These are phyloP conservation scores for Drosophila funebris DNA, from an alignment of 1,140 invertebrate genomes.

Conservation along the genomic window DNA sequence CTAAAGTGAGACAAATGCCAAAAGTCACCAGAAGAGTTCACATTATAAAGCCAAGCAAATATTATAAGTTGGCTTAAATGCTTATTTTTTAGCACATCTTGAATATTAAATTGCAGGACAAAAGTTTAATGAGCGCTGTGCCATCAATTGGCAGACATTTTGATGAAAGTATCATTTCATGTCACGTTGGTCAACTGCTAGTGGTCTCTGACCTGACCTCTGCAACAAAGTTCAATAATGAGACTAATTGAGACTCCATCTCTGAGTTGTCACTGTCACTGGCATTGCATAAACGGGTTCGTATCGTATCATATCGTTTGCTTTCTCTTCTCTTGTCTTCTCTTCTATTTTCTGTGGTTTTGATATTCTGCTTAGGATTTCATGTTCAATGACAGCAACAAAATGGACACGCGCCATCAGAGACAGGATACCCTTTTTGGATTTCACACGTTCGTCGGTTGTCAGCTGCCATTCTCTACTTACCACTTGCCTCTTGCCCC, in stretches of 20 bases:
- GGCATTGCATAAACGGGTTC: constrained; percentile 17
- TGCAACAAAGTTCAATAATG: constrained; percentile 50
- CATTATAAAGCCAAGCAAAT: no score
- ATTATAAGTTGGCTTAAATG: not conserved
- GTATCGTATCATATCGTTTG: not conserved
- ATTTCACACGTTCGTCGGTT: constrained; percentile 49
- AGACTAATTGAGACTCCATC: constrained; percentile 44
- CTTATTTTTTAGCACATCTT: constrained; percentile 1
- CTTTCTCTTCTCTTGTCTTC: not conserved
- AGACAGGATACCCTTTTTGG: constrained; percentile 26
- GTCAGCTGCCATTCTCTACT: constrained; percentile 52
- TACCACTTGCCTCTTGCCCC: constrained; percentile 32
- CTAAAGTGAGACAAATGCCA: constrained; percentile 31
- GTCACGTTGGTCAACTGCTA: constrained; percentile 54
- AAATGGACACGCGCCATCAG: constrained; percentile 28
- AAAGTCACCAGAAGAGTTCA: constrained; percentile 8
- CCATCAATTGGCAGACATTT: constrained; percentile 43
- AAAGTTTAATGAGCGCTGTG: constrained; percentile 44
- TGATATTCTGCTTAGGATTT: constrained; percentile 45
- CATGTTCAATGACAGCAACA: constrained; percentile 41
- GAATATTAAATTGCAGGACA: constrained; percentile 1
- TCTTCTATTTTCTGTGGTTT: not conserved
- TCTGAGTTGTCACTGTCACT: constrained; percentile 1
- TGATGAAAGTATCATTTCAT: constrained; percentile 58
- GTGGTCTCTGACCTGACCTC: constrained; percentile 41